These are phyloP conservation scores for Helicoverpa zea DNA, from an alignment of 1,140 invertebrate genomes.

Conservation along the genomic window DNA sequence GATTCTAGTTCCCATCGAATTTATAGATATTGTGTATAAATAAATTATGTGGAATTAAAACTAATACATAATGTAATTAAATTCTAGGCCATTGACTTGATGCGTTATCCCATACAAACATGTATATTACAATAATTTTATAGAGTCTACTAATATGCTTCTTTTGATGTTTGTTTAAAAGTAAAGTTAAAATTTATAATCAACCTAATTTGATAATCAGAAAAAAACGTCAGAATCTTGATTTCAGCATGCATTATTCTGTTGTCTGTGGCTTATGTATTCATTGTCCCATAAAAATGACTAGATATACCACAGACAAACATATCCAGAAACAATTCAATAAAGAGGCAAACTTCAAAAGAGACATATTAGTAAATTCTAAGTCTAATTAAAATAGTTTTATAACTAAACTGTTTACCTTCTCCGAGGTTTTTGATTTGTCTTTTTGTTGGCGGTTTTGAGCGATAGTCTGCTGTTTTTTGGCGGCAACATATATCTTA, in stretches of 20 bases:
- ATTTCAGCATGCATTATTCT: too few relatives aligned
- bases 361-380: too few relatives aligned
- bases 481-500: conserved; percentile 12
- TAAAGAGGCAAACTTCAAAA: too few relatives aligned
- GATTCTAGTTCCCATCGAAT: not conserved
- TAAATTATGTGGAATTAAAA: conserved; percentile 21
- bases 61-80: not conserved
- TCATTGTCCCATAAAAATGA: too few relatives aligned
- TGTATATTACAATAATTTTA: not conserved
- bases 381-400: not conserved
- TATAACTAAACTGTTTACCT: conserved; percentile 57
- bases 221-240: too few relatives aligned
- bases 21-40: not conserved
- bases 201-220: too few relatives aligned
- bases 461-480: not conserved
- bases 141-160: too few relatives aligned
- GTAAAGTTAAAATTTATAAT: too few relatives aligned
- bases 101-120: not conserved
- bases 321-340: too few relatives aligned
- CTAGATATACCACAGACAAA: too few relatives aligned
- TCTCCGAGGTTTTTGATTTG: conserved; percentile 43
- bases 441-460: conserved; percentile 44
- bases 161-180: too few relatives aligned
- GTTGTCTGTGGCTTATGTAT: too few relatives aligned
- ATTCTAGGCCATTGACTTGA: not conserved